These are phyloP conservation scores for Leucophenga maculata DNA, from an alignment of 2,888 invertebrate species.

Conservation along the genomic window DNA sequence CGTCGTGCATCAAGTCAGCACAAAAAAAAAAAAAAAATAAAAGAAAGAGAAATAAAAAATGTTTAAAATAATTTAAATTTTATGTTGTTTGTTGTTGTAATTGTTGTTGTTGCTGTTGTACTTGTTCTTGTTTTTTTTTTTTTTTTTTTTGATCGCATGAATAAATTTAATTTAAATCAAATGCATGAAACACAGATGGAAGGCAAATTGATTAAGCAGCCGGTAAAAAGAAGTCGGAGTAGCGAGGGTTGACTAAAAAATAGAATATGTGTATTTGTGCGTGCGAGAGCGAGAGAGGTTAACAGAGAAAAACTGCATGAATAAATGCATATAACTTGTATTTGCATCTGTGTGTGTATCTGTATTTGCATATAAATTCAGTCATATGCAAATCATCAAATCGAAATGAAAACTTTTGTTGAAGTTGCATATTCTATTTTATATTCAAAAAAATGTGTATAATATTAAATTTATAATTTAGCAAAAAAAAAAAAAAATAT, in stretches of 20 bases:
- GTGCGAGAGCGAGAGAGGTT: slow-evolving; percentile 14
- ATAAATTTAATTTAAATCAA: too few relatives aligned
- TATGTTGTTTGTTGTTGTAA: too few relatives aligned
- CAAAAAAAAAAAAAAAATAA: slow-evolving; percentile 22
- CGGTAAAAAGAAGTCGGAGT: too few relatives aligned
- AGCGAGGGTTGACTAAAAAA: slow-evolving; percentile 43
- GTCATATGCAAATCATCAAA: neutral
- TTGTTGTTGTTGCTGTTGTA: too few relatives aligned
- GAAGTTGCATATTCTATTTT: neutral
- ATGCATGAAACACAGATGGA: neutral
- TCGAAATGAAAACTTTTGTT: too few relatives aligned
- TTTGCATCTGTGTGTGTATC: too few relatives aligned
- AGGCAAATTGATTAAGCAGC: slow-evolving; percentile 29
- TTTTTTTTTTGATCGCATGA: too few relatives aligned
- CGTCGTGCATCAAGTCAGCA: too few relatives aligned
- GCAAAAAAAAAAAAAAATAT: slow-evolving; percentile 19
- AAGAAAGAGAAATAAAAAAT: slow-evolving; percentile 18
- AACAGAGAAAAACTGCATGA: slow-evolving; percentile 12
- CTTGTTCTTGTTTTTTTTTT: too few relatives aligned
- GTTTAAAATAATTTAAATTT: too few relatives aligned
- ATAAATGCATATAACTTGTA: neutral
- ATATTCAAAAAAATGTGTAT: slow-evolving; percentile 24
- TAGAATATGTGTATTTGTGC: slow-evolving; percentile 10
- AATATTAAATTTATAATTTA: slow-evolving; percentile 49
- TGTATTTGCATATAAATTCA: slow-evolving; percentile 30